Evolutionary conservation across 1,140 invertebrate genomes (phyloP).

Genomic region (Monomorium pharaonis): DNA sequence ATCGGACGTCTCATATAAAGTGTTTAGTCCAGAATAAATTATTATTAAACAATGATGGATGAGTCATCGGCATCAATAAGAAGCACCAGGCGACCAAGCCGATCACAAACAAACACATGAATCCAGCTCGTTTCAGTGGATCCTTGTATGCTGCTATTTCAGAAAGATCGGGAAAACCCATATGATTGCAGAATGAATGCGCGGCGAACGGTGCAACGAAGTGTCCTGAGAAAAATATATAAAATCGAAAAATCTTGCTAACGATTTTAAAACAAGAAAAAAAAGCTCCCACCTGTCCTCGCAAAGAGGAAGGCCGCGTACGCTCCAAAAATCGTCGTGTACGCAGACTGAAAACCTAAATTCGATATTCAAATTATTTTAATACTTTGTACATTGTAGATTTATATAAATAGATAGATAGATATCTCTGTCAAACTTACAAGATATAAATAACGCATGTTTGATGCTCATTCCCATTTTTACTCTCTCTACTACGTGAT

Average conservation of each 20-base stretch:
- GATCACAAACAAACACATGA: conserved; percentile 89
- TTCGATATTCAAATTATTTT: conserved; percentile 63
- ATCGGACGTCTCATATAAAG: conserved; percentile 67
- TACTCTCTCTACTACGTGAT: conserved; percentile 94
- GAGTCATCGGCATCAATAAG: conserved; percentile 91
- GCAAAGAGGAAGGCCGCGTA: conserved; percentile 96
- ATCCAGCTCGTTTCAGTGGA: conserved; percentile 87
- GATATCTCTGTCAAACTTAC: conserved; percentile 84
- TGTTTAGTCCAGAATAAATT: conserved; percentile 86
- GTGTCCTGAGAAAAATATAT: conserved; percentile 88
- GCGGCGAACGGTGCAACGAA: conserved; percentile 94
- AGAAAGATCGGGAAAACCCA: conserved; percentile 96
- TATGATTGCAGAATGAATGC: conserved; percentile 98
- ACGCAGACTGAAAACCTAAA: conserved; percentile 94
- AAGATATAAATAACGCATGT: conserved; percentile 89
- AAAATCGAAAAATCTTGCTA: neutral
- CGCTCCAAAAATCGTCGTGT: conserved; percentile 96
- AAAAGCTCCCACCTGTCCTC: conserved; percentile 86
- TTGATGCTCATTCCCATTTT: conserved; percentile 89
- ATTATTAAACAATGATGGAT: conserved; percentile 92
- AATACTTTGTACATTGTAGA: neutral
- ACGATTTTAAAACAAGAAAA: neutral
- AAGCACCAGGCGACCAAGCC: conserved; percentile 93
- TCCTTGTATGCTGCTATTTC: conserved; percentile 90
- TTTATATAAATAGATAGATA: no score